Conservation (phyloP, 2,888 invertebrate species). For the Chaetoderma sp. region DNA sequence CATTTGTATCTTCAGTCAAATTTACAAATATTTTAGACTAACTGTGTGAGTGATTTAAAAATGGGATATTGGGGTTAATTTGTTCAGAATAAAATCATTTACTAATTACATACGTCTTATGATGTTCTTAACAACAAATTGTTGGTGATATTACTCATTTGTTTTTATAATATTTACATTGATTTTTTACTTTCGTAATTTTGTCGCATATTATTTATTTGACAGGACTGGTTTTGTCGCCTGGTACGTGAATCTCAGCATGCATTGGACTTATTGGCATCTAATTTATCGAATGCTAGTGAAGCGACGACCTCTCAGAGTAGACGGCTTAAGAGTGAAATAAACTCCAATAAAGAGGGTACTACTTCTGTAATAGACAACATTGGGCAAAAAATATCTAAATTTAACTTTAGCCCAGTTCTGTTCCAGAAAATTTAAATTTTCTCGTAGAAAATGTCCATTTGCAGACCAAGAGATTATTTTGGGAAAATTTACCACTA, state of each 20-base stretch:
- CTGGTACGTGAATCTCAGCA: constrained; percentile 54
- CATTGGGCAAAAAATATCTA: too few species aligned
- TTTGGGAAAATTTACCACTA: too few species aligned
- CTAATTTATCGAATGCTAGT: constrained; percentile 47
- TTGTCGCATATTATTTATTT: not conserved
- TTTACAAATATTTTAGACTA: too few species aligned
- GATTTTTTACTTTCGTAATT: not conserved
- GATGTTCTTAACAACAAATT: not conserved
- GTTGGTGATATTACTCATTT: not conserved
- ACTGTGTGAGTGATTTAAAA: too few species aligned
- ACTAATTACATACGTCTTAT: not conserved
- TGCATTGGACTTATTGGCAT: constrained; percentile 54
- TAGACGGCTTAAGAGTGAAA: constrained; percentile 52
- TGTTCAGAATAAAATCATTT: not conserved
- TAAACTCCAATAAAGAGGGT: constrained; percentile 57
- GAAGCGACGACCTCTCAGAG: constrained; percentile 40
- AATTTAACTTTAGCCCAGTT: too few species aligned
- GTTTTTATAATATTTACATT: not conserved
- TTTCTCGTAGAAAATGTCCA: too few species aligned
- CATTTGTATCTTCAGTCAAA: too few species aligned
- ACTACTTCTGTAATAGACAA: not conserved
- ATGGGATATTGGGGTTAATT: too few species aligned
- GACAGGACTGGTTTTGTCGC: constrained; percentile 55
- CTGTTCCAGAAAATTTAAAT: too few species aligned
- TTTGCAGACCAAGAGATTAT: too few species aligned